Percentiles rank a stretch among this genome's conserved stretches.
Evolutionary conservation across 2,113 vertebrate species (phyloP).

Genomic region (Guaruba guarouba): DNA sequence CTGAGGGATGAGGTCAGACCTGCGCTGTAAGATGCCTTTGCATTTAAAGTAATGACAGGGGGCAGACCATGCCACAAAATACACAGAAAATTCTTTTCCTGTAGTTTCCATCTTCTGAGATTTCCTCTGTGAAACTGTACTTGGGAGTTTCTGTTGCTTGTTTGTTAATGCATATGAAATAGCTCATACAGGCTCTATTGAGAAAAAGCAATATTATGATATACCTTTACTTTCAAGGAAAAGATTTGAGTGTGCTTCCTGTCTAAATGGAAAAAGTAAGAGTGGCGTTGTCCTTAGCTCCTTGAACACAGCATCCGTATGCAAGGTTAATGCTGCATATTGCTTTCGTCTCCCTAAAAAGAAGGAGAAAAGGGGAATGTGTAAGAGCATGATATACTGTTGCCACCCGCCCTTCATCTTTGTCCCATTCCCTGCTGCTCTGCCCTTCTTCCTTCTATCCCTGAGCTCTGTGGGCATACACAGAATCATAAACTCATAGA

Average conservation of each 20-base stretch:
- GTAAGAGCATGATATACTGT: not conserved
- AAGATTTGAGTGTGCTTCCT: not conserved
- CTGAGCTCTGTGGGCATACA: not conserved
- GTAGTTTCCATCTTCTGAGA: not conserved
- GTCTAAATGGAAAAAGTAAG: not conserved
- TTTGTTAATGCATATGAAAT: not conserved
- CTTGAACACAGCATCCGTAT: not conserved
- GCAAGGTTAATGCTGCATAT: not conserved
- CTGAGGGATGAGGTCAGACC: not conserved
- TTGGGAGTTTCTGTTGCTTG: not conserved
- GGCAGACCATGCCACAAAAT: not conserved
- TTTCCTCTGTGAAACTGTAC: not conserved
- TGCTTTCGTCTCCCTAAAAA: not conserved
- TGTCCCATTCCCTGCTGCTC: not conserved
- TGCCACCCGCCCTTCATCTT: not conserved
- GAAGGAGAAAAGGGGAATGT: not conserved
- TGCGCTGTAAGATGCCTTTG: not conserved
- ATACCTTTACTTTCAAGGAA: not conserved
- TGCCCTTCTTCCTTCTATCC: not conserved
- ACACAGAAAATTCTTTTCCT: not conserved
- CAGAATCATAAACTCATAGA: not conserved
- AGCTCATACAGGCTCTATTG: not conserved
- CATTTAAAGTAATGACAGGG: not conserved
- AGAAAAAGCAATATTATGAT: not conserved
- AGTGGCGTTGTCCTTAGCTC: not conserved